Base-by-base conservation (phyloP, 1,140 invertebrate genomes). In the Calephelis virginiensis region DNA sequence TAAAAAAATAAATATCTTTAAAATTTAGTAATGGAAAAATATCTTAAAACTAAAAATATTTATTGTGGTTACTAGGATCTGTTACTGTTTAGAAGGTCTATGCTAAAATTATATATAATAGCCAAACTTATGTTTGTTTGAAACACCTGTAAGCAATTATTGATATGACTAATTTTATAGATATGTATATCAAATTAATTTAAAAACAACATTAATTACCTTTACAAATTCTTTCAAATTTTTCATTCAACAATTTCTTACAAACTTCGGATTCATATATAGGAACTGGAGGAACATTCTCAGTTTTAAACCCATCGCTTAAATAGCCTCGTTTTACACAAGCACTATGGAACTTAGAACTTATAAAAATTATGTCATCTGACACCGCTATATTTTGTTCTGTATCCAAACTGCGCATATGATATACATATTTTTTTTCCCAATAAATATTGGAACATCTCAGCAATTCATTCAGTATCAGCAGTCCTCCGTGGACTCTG, bases 381-480 rank as follows among this genome's bases (percentile, higher is more conserved):
- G 78, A 92, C 78, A 87, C 91, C 71, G 75, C 92, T 72, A 77
- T 88, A 81, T 75, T 90, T 63, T 88, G 86, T 59, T 91, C 88
- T 64, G 90, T 85, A 50, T 92, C 90, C 45, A 92, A 72, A 60
- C 86, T 89, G 37, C 84, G 81, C 89, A 92, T 96, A 78, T 98
- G 82, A n/a, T 93, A 91, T 63, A 95, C 94, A 72, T 97, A 97
- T 69, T 95, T 94, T 17, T 93, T 93, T 82, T 98, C 98, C 95
- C 97, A 98, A 59, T 95, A 93, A 4, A 96, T 94, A 92, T 99
- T 98, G 59, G 97, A 96, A 81, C 97, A 98, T 70, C 98, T 92
- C 3, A 99, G 91, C 0, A 99, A 91, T 88, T 99, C 99, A 92
- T 99, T 99, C 2, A 99, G 90, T 11, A 99, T 97, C 11, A 99